A percentile compares a stretch with the other conserved stretches of the same genome.
Conservation (phyloP, 2,888 invertebrate genomes). For the Rambutsinella grinnellia region DNA sequence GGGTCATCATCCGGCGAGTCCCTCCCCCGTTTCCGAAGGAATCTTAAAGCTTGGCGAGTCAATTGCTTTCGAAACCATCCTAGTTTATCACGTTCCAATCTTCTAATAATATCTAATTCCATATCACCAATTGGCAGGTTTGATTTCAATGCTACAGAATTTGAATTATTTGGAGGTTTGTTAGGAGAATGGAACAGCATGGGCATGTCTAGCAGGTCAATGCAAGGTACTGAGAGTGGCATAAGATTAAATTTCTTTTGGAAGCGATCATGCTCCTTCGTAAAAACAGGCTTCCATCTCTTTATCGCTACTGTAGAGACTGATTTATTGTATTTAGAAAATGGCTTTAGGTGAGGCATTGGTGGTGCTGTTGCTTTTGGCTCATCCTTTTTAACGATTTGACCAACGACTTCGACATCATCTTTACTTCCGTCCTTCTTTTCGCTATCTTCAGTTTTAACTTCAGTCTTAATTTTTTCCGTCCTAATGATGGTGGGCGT, state of each 20-base stretch:
- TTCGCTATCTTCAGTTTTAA: slow-evolving; percentile 4
- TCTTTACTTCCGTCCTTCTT: slow-evolving; percentile 2
- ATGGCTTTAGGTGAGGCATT: slow-evolving; percentile 30
- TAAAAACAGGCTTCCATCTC: slow-evolving; percentile 35
- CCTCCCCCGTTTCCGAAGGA: background rate
- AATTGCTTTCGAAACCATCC: slow-evolving; percentile 27
- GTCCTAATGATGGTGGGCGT: too few relatives aligned
- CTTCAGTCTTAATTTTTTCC: too few relatives aligned
- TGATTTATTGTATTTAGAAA: slow-evolving; percentile 19
- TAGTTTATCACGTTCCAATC: slow-evolving; percentile 37
- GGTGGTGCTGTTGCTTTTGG: slow-evolving; percentile 4
- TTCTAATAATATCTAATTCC: slow-evolving; percentile 20
- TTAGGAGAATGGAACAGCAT: slow-evolving; percentile 30
- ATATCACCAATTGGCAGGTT: background rate
- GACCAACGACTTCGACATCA: background rate
- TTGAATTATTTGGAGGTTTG: background rate
- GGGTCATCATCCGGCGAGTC: slow-evolving; percentile 16
- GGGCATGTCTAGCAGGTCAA: slow-evolving; percentile 41
- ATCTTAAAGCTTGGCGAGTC: slow-evolving; percentile 16
- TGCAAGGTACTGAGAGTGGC: slow-evolving; percentile 37
- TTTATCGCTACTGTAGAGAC: slow-evolving; percentile 10
- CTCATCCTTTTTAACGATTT: background rate
- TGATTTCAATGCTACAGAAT: slow-evolving; percentile 22
- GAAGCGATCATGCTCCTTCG: slow-evolving; percentile 18
- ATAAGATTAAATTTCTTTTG: slow-evolving; percentile 36